phyloP scores from a whole-genome alignment of 2,888 invertebrate genomes.

The Epsilonema sp. region DNA sequence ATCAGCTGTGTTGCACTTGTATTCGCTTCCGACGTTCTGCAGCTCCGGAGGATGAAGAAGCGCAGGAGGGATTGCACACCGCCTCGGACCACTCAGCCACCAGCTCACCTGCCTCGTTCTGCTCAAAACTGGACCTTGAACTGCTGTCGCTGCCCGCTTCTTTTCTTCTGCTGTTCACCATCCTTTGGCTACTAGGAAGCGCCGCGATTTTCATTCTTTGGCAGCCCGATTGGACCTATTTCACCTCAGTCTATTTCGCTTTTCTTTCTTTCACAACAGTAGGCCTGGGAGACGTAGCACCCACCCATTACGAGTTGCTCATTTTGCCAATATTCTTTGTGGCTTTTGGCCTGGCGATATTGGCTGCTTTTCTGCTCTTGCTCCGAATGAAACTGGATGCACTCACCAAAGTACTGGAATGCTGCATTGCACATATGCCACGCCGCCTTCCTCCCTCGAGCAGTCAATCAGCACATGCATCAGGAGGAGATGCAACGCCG shows the following conservation, averaged over 20 bases:
- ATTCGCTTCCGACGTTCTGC: too few species aligned
- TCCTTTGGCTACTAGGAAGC: neutral
- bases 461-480: too few species aligned
- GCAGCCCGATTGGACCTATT: neutral
- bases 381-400: neutral
- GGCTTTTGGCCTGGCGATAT: neutral
- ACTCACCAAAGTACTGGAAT: too few species aligned
- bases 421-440: neutral
- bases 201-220: neutral
- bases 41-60: too few species aligned
- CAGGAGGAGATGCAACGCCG: too few species aligned
- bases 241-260: neutral
- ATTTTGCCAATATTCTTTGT: neutral
- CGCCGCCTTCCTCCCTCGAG: neutral
- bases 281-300: neutral
- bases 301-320: neutral
- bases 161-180: neutral
- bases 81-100: too few species aligned
- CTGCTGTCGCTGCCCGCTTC: neutral
- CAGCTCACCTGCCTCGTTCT: too few species aligned
- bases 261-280: neutral
- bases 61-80: too few species aligned
- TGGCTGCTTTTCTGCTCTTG: neutral
- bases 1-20: too few species aligned
- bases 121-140: too few species aligned